These are phyloP conservation scores for Macrotrachela quadricornifera DNA, from an alignment of 1,140 invertebrate genomes.

Conservation along the genomic window DNA sequence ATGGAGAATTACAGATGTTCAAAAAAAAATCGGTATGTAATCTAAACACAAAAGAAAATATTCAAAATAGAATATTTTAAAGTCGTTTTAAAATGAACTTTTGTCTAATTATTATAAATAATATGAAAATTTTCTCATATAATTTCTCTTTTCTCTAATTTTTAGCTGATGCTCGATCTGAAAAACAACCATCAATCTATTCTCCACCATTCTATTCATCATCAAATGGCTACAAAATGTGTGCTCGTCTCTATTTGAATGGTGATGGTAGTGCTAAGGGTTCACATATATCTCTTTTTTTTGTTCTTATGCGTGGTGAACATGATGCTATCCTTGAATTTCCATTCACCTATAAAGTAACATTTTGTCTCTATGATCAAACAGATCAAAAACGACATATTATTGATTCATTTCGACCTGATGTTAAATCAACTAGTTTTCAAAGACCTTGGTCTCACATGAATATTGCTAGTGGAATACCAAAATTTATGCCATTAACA, in stretches of 20 bases:
- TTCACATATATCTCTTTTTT: conserved; percentile 7
- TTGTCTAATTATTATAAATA: no score
- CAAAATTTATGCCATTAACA: not conserved
- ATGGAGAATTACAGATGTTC: not conserved
- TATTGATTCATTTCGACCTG: conserved; percentile 12
- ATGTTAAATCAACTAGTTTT: conserved; percentile 2
- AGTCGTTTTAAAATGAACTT: no score
- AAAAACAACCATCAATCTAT: conserved; percentile 17
- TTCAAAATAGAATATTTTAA: no score
- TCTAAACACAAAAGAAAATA: no score
- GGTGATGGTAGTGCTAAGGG: conserved; percentile 8
- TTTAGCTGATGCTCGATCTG: conserved; percentile 13
- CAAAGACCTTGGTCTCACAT: not conserved
- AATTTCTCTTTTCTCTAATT: conserved; percentile 1
- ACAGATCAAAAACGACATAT: not conserved
- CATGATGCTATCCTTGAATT: conserved; percentile 15
- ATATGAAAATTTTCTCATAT: no score
- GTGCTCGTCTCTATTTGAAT: conserved; percentile 4
- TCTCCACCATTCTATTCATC: conserved; percentile 24
- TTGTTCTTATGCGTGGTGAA: conserved; percentile 7
- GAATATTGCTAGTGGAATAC: conserved; percentile 3
- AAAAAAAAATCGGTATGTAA: no score
- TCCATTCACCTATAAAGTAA: conserved; percentile 17
- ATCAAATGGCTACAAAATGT: conserved; percentile 17
- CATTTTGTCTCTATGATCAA: conserved; percentile 14